phyloP scores from a whole-genome alignment of 2,888 invertebrate genomes.

The Philereme transversata region DNA sequence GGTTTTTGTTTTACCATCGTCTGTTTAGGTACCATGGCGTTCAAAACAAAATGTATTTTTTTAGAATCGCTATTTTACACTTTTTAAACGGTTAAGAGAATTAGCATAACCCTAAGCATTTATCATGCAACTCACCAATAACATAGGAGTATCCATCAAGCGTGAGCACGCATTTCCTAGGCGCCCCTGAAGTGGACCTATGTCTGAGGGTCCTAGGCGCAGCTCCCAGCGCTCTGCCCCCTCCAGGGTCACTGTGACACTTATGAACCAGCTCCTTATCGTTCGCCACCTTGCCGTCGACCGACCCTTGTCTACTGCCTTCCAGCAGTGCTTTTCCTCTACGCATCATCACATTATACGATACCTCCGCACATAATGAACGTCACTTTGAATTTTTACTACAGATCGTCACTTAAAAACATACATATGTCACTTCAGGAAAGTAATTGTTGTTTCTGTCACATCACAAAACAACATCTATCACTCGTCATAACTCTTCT shows the following conservation, averaged over 20 bases:
- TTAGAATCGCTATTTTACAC: no score
- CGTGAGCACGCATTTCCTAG: constrained; percentile 91
- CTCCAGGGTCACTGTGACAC: constrained; percentile 87
- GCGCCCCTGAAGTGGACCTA: constrained; percentile 81
- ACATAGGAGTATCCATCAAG: constrained; percentile 94
- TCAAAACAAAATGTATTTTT: no score
- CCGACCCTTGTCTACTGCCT: constrained; percentile 77
- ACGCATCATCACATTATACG: constrained; percentile 79
- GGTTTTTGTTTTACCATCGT: no score
- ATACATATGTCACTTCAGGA: no score
- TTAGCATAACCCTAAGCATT: no score
- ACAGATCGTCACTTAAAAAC: constrained; percentile 34
- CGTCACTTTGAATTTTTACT: constrained; percentile 39
- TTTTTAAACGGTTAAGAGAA: no score
- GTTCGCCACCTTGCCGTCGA: constrained; percentile 70
- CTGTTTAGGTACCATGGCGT: no score
- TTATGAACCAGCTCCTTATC: constrained; percentile 87
- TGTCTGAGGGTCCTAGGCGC: constrained; percentile 69
- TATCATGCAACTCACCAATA: constrained; percentile 87
- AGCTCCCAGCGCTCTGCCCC: constrained; percentile 73
- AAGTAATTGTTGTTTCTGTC: background rate
- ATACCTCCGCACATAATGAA: constrained; percentile 56
- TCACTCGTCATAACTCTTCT: constrained; percentile 10
- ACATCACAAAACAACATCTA: constrained; percentile 5
- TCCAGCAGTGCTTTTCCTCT: constrained; percentile 77